Evolutionary conservation across 2,797 vertebrate species (phyloP).

Genomic region (Hemitrygon akajei): DNA sequence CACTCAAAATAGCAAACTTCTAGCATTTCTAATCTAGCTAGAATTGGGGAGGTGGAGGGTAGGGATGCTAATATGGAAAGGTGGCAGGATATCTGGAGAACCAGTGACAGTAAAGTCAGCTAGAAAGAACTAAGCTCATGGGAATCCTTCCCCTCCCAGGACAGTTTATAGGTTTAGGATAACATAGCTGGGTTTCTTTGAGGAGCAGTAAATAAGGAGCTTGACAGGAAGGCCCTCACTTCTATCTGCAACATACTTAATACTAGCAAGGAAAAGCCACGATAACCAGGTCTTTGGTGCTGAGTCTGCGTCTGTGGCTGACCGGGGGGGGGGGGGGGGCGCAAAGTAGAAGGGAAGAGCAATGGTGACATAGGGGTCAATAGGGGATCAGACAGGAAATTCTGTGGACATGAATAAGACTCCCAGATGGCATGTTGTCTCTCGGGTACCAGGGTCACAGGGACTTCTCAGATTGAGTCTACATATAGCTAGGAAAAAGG

Average conservation of each 20-base stretch:
- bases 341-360: no score
- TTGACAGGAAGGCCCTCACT: neutral
- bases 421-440: no score
- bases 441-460: no score
- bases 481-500: no score
- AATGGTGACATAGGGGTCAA: no score
- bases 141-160: neutral
- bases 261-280: no score
- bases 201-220: neutral
- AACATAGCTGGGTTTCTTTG: neutral
- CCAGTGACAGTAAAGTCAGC: neutral
- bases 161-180: neutral
- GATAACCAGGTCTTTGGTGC: no score
- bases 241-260: neutral
- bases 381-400: no score
- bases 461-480: no score
- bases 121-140: neutral
- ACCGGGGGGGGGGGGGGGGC: no score
- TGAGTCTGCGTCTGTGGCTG: no score
- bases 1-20: neutral
- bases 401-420: no score
- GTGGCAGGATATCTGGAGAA: neutral
- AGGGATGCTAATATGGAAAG: neutral
- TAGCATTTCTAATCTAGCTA: neutral
- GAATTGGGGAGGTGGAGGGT: neutral